These are phyloP conservation scores for Rotaria sp. DNA, from an alignment of 2,888 invertebrate genomes.

Conservation along the genomic window DNA sequence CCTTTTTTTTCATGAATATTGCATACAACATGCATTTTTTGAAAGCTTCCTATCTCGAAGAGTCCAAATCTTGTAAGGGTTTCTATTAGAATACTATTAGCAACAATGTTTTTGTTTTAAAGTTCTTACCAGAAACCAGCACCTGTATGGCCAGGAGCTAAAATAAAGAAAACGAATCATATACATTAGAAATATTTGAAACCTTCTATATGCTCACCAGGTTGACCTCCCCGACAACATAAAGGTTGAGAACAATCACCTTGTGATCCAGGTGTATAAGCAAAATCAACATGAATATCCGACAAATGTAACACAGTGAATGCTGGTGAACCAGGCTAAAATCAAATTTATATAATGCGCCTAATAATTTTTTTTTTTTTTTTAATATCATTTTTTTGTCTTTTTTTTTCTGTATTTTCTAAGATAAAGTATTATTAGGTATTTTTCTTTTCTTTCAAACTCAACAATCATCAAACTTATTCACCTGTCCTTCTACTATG, in stretches of 20 bases:
- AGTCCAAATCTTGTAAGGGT: no score
- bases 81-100: no score
- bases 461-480: neutral
- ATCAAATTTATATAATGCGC: neutral
- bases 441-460: neutral
- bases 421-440: neutral
- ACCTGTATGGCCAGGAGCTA: neutral
- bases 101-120: no score
- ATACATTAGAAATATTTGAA: no score
- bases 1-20: no score
- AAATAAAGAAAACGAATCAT: neutral
- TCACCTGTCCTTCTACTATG: neutral
- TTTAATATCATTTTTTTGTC: neutral
- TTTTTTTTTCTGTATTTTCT: neutral
- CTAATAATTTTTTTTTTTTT: neutral
- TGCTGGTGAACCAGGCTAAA: constrained; percentile 41
- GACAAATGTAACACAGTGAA: constrained; percentile 83
- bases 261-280: constrained; percentile 65
- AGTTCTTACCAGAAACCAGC: constrained; percentile 15
- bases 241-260: constrained; percentile 69
- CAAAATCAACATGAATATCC: constrained; percentile 73
- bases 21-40: no score
- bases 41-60: no score
- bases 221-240: constrained; percentile 65
- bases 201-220: neutral